Conservation (phyloP, 2,797 vertebrate species). For the Fundulus diaphanus region DNA sequence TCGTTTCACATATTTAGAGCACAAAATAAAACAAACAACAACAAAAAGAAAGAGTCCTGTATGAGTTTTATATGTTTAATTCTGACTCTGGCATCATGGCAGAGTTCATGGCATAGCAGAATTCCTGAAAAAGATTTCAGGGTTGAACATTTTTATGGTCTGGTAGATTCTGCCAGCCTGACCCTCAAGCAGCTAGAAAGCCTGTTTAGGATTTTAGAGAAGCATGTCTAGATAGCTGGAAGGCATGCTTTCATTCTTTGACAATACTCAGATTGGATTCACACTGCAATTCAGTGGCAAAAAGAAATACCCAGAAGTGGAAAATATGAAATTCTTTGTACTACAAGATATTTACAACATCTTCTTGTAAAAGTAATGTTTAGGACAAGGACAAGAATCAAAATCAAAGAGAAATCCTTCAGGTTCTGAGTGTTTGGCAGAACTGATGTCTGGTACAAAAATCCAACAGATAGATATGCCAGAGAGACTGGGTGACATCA, state of each 20-base stretch:
- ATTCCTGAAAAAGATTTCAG: not conserved
- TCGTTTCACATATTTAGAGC: not conserved
- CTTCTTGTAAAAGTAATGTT: not conserved
- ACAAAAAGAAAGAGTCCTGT: not conserved
- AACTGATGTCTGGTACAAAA: constrained; percentile 73
- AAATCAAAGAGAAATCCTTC: constrained; percentile 21
- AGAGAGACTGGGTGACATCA: constrained; percentile 65
- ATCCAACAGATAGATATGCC: constrained; percentile 52
- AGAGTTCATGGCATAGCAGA: not conserved
- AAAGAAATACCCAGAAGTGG: not conserved
- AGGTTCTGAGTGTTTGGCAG: constrained; percentile 55
- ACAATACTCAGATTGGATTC: not conserved
- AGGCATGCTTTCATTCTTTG: not conserved
- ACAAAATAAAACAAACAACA: not conserved
- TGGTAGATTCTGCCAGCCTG: not conserved
- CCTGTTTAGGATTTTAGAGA: not conserved
- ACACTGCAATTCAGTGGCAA: not conserved
- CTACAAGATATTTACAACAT: constrained; percentile 4
- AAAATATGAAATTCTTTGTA: not conserved
- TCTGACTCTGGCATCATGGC: not conserved
- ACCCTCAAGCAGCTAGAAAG: not conserved
- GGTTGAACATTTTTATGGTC: not conserved
- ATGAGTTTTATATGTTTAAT: not conserved
- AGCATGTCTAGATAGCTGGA: not conserved
- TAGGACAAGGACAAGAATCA: constrained; percentile 12